Conservation (phyloP, 64 coral and sea anemone genomes). For the Orbicella faveolata region DNA sequence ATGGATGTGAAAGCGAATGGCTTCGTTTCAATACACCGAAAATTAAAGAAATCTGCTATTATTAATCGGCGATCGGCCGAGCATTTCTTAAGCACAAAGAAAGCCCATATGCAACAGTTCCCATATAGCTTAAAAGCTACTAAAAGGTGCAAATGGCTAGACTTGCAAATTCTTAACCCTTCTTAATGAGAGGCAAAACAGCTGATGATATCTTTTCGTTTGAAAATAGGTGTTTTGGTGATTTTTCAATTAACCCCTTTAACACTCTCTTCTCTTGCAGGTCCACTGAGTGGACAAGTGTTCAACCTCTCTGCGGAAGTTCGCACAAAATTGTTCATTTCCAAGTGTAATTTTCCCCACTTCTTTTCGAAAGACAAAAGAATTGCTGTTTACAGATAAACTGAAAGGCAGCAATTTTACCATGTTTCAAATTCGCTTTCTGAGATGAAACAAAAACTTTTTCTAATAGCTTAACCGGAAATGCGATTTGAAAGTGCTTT, state of each 20-base stretch:
- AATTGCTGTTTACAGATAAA: background rate
- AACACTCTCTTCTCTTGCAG: conserved; percentile 23
- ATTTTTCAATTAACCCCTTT: conserved; percentile 44
- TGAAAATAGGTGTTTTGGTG: conserved; percentile 21
- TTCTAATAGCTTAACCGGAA: background rate
- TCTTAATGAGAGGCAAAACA: conserved; percentile 3
- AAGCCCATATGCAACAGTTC: conserved; percentile 10
- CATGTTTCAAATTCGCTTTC: background rate
- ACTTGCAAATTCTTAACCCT: background rate
- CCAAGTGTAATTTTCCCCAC: background rate
- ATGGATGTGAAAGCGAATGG: conserved; percentile 14
- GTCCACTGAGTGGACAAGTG: background rate
- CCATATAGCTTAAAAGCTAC: conserved; percentile 10
- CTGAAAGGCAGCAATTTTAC: background rate
- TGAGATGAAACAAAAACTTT: background rate
- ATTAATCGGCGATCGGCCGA: background rate
- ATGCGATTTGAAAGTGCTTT: background rate
- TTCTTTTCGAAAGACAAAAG: background rate
- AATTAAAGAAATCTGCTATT: conserved; percentile 32
- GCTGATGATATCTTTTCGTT: conserved; percentile 5
- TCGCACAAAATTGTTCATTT: conserved; percentile 8
- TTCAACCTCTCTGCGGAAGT: background rate
- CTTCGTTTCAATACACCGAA: conserved; percentile 21
- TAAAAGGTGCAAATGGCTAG: background rate
- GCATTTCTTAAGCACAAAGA: background rate